Evolutionary conservation across 1,140 invertebrate species (phyloP), one percentile per base, ranked within the genome.

Genomic region (Ceratitis capitata): DNA sequence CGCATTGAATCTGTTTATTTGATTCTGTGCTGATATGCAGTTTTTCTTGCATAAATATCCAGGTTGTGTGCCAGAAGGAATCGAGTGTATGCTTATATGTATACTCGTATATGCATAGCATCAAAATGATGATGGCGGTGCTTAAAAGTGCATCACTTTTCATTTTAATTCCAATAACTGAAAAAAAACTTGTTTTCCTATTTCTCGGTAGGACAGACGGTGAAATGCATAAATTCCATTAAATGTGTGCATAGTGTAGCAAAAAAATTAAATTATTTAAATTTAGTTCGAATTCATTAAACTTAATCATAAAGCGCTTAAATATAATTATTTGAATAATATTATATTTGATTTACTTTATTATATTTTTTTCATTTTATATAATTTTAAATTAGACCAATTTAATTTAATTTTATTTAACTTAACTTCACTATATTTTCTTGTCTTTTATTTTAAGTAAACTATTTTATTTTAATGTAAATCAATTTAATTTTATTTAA

Each of bases 41-140:
- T 35, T 78, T 78, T 78, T 26, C 69, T 78, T 78, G 69, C 69
- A 78, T 78, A 78, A 78, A 78, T 78, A 78, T 23, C 14, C 32
- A 69, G 14, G 16, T 39, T 16, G 1, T 19, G 19, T 9, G 29
- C 9, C 12, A 39, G 19, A 35, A 45, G 39, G 6, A 32, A 14
- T 2, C 32, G 4, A 19, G 69, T 47, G 69, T 78, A 14, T 23
- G 39, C 45, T 4, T n/a, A 19, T 74, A 7, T n/a, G 64, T 42
- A 23, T 47, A 10, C 9, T 2, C n/a, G n/a, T n/a, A n/a, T n/a
- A n/a, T n/a, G 39, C 39, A 5, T 23, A 78, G 39, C 42, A 47
- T 42, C 7, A 5, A 23, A 26, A 14, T 39, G 42, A 78, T 39
- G 69, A 10, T 45, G 69, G 39, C 39, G 69, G 69, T 78, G 69